A percentile compares a stretch with the other conserved stretches of the same genome.
Conservation (phyloP, 2,888 invertebrate genomes). For the Sinohyriopsis cumingii region DNA sequence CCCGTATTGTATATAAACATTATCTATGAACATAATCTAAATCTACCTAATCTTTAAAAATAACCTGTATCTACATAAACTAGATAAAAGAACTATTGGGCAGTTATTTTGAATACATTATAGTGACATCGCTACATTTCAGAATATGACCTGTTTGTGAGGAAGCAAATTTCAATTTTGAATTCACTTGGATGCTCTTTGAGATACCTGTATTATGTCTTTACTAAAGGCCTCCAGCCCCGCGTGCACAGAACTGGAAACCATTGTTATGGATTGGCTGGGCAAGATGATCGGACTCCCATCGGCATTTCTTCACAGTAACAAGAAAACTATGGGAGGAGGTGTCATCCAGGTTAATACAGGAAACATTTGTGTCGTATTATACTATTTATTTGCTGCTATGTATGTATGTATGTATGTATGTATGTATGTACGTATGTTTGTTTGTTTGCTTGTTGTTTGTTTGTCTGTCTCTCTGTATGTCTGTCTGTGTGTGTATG, state of each 20-base stretch:
- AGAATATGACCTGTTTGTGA: too few relatives aligned
- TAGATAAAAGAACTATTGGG: too few relatives aligned
- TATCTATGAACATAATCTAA: too few relatives aligned
- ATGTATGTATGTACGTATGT: slow-evolving; percentile 1
- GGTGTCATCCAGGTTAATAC: slow-evolving; percentile 90
- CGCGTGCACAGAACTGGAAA: slow-evolving; percentile 97
- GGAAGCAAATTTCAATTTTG: too few relatives aligned
- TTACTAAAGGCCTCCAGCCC: slow-evolving; percentile 90
- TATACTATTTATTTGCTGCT: not conserved
- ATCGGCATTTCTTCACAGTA: slow-evolving; percentile 92
- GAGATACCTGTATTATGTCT: not conserved
- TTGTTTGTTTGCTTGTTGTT: not conserved
- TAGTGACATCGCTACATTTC: too few relatives aligned
- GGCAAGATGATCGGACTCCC: slow-evolving; percentile 97
- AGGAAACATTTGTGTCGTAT: not conserved
- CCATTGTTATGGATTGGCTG: slow-evolving; percentile 98
- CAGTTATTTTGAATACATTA: too few relatives aligned
- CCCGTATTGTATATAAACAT: too few relatives aligned
- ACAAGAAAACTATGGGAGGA: slow-evolving; percentile 83
- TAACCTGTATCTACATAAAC: too few relatives aligned
- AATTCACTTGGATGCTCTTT: too few relatives aligned
- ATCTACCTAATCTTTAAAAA: too few relatives aligned
- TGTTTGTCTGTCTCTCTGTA: too few relatives aligned
- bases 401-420: not conserved
- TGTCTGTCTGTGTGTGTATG: too few relatives aligned